Conservation (phyloP, 2,797 vertebrate species). For the Diglossa cyanea region DNA sequence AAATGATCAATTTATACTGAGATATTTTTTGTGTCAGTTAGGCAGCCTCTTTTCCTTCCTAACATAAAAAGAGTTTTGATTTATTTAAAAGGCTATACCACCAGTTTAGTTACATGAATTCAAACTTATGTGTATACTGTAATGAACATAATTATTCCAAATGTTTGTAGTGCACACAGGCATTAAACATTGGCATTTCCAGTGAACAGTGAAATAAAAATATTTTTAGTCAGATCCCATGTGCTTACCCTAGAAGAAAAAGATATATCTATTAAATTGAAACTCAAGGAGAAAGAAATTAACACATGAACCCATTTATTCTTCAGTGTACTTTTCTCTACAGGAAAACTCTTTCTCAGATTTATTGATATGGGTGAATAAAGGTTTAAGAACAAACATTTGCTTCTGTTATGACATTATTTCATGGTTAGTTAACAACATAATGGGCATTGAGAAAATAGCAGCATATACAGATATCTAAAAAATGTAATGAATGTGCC, state of each 20-base stretch:
- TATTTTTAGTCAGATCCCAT: not conserved
- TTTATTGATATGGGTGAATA: not conserved
- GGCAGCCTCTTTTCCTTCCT: not conserved
- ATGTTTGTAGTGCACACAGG: not conserved
- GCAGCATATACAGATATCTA: not conserved
- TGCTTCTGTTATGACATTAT: not conserved
- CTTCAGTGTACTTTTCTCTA: not conserved
- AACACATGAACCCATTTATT: not conserved
- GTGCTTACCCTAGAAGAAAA: not conserved
- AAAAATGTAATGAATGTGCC: not conserved
- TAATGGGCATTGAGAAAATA: not conserved
- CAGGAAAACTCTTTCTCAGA: not conserved
- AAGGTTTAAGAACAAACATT: not conserved
- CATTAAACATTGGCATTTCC: not conserved
- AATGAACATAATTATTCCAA: slow-evolving; percentile 2
- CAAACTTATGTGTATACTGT: not conserved
- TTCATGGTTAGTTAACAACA: slow-evolving; percentile 8
- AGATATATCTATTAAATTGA: slow-evolving; percentile 1
- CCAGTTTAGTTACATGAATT: not conserved
- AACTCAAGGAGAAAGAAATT: not conserved
- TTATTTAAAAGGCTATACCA: not conserved
- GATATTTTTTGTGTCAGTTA: not conserved
- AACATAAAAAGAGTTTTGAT: not conserved
- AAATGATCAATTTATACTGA: not conserved
- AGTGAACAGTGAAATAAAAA: not conserved